Conservation (phyloP, 2,113 vertebrate species). For the Eurystomus gularis region DNA sequence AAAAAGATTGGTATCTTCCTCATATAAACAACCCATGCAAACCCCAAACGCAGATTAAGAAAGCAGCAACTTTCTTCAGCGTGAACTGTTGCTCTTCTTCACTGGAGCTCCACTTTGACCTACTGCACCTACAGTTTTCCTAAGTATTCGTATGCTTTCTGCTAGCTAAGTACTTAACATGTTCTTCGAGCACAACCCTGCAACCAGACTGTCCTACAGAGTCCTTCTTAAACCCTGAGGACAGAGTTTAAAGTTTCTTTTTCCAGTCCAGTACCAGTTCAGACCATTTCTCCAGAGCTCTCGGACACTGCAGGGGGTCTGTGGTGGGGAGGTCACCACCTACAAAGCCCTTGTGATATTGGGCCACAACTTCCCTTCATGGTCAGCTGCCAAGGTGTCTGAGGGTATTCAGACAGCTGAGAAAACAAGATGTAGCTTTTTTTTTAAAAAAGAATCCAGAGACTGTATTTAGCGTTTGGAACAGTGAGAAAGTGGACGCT, state of each 20-base stretch:
- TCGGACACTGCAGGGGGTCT: not conserved
- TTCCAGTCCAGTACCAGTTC: not conserved
- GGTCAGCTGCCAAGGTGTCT: not conserved
- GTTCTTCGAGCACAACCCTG: not conserved
- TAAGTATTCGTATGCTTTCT: not conserved
- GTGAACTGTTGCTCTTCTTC: not conserved
- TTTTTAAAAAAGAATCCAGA: not conserved
- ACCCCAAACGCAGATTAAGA: not conserved
- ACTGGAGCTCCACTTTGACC: not conserved
- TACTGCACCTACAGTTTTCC: not conserved
- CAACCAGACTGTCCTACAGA: not conserved
- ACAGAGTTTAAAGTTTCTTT: not conserved
- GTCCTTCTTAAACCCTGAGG: not conserved
- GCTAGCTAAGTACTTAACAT: not conserved
- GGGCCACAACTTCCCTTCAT: not conserved
- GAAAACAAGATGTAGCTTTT: not conserved
- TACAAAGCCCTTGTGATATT: rapidly evolving
- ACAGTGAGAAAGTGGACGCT: rapidly evolving
- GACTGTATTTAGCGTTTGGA: not conserved
- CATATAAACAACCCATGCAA: not conserved
- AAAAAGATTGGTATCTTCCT: not conserved
- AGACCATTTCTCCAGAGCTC: not conserved
- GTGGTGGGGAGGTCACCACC: not conserved
- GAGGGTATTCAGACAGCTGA: not conserved
- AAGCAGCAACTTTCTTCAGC: not conserved